Evolutionary conservation across 2,113 vertebrate species (phyloP).

Genomic region (Eolophus roseicapilla): DNA sequence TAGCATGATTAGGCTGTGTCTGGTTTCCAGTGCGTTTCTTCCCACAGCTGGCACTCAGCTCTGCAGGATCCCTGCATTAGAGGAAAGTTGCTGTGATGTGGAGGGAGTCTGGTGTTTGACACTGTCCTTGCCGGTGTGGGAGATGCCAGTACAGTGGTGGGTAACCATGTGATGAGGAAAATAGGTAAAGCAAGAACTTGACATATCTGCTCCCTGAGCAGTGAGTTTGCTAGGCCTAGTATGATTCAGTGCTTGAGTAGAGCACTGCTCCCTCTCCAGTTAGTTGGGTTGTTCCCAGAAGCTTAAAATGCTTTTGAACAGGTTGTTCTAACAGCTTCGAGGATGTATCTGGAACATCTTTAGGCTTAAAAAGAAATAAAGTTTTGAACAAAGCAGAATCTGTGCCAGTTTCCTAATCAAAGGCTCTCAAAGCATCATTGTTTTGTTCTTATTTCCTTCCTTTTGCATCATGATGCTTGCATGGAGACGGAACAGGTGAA

Average conservation of each 20-base stretch:
- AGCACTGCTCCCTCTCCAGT: neutral
- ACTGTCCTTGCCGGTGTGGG: neutral
- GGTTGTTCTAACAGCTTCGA: neutral
- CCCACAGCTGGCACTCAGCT: neutral
- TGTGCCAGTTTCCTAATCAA: neutral
- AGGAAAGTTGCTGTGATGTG: neutral
- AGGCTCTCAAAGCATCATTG: neutral
- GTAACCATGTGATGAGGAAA: too few species aligned
- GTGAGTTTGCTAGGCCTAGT: neutral
- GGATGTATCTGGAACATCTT: neutral
- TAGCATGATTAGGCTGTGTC: neutral
- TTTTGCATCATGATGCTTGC: conserved; percentile 1
- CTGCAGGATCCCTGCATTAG: neutral
- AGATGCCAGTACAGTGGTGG: too few species aligned
- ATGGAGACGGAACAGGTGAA: neutral
- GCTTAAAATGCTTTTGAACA: neutral
- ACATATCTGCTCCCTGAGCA: neutral
- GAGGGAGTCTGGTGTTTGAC: neutral
- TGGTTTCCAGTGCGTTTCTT: neutral
- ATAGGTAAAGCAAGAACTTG: neutral
- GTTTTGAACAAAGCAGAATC: neutral
- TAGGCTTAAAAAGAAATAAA: neutral
- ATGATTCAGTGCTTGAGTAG: neutral
- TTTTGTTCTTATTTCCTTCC: conserved; percentile 1
- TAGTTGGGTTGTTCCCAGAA: neutral